Percentiles rank a stretch among this genome's conserved stretches.
Evolutionary conservation across 2,113 vertebrate species (phyloP).

Genomic region (Melozone crissalis): DNA sequence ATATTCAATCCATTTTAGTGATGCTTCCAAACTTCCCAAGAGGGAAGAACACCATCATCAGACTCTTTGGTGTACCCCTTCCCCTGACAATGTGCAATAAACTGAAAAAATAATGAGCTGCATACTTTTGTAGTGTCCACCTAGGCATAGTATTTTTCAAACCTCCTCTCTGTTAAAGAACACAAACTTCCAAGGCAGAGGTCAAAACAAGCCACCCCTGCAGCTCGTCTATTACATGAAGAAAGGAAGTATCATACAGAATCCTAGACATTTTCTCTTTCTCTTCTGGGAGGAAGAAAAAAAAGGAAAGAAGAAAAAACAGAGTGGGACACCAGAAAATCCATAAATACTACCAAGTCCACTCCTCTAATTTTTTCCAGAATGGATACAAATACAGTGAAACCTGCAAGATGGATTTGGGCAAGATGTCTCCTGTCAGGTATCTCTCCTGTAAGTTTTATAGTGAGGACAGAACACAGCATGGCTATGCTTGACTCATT

Average conservation of each 20-base stretch:
- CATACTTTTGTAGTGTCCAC: not conserved
- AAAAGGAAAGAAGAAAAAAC: not conserved
- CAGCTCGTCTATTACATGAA: not conserved
- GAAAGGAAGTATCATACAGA: not conserved
- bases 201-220: not conserved
- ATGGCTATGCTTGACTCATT: not conserved
- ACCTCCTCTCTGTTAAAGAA: not conserved
- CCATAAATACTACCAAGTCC: not conserved
- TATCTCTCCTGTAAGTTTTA: not conserved
- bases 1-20: not conserved
- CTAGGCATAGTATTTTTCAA: not conserved
- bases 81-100: not conserved
- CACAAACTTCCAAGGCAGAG: not conserved
- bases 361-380: not conserved
- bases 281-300: accelerated
- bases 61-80: not conserved
- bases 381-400: not conserved
- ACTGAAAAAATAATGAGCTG: not conserved
- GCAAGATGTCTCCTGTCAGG: not conserved
- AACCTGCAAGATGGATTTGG: not conserved
- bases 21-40: not conserved
- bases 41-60: not conserved
- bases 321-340: not conserved
- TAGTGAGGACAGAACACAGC: not conserved
- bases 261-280: not conserved